Conservation (phyloP, 2,888 invertebrate genomes). For the Rotaria macrura region DNA sequence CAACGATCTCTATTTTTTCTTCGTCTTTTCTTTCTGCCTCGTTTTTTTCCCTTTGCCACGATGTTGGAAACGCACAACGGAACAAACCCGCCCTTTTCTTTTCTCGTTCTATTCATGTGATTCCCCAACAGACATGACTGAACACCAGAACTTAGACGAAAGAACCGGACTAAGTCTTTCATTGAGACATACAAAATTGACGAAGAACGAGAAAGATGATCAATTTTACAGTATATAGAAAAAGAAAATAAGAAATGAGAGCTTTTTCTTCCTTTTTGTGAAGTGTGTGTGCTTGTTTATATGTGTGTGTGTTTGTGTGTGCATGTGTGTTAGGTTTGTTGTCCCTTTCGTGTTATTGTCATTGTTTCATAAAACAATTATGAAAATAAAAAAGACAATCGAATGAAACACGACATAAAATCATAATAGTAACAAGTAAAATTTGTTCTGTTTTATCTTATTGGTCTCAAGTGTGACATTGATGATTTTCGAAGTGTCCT, state of each 20-base stretch:
- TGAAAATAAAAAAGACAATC: not conserved
- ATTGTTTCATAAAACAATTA: not conserved
- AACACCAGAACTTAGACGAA: not conserved
- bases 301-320: not conserved
- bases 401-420: not conserved
- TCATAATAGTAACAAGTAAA: not conserved
- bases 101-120: not conserved
- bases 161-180: not conserved
- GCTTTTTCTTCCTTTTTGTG: not conserved
- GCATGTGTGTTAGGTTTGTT: not conserved
- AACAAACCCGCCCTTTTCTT: not conserved
- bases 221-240: not conserved
- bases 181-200: not conserved
- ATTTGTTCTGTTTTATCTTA: not conserved
- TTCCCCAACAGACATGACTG: not conserved
- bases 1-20: slow-evolving; percentile 8
- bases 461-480: slow-evolving; percentile 12
- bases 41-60: not conserved
- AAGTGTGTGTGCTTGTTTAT: no score
- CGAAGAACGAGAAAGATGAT: slow-evolving; percentile 8
- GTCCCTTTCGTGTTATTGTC: not conserved
- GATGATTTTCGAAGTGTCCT: not conserved
- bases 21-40: not conserved
- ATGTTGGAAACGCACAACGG: not conserved
- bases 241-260: not conserved